These are phyloP conservation scores for Bradynema listronoti DNA, from an alignment of 1,140 invertebrate genomes.

Conservation along the genomic window DNA sequence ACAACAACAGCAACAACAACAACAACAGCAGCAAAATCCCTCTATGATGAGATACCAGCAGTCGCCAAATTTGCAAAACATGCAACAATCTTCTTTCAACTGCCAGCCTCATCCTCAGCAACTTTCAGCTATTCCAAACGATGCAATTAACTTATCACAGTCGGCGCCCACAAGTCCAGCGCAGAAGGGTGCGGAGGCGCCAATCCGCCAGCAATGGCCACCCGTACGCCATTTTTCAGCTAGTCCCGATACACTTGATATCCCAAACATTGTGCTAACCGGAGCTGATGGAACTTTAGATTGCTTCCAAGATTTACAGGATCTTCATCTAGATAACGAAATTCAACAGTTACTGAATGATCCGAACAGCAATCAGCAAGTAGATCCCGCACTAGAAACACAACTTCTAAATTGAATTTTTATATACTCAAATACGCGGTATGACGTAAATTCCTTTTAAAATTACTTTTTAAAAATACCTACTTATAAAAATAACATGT, in stretches of 20 bases:
- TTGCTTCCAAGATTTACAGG: conserved; percentile 35
- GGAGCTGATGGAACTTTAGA: conserved; percentile 35
- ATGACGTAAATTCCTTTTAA: too few species aligned
- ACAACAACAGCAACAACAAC: conserved; percentile 18
- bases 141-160: conserved; percentile 7
- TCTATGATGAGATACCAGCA: conserved; percentile 15
- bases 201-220: conserved; percentile 31
- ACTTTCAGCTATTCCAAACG: background rate
- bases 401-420: conserved; percentile 35
- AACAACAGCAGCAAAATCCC: conserved; percentile 18
- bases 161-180: conserved; percentile 39
- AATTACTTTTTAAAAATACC: too few species aligned
- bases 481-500: too few species aligned
- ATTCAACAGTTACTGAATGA: conserved; percentile 30
- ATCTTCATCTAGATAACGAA: conserved; percentile 38
- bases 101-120: background rate
- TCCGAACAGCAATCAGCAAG: conserved; percentile 25
- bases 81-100: background rate
- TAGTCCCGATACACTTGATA: conserved; percentile 40
- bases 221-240: conserved; percentile 40
- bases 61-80: conserved; percentile 22
- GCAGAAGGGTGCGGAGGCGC: background rate
- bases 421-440: background rate
- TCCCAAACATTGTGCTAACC: conserved; percentile 43
- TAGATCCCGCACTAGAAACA: conserved; percentile 34